Conservation (phyloP, 2,113 vertebrate genomes). For the Callaeas wilsoni region DNA sequence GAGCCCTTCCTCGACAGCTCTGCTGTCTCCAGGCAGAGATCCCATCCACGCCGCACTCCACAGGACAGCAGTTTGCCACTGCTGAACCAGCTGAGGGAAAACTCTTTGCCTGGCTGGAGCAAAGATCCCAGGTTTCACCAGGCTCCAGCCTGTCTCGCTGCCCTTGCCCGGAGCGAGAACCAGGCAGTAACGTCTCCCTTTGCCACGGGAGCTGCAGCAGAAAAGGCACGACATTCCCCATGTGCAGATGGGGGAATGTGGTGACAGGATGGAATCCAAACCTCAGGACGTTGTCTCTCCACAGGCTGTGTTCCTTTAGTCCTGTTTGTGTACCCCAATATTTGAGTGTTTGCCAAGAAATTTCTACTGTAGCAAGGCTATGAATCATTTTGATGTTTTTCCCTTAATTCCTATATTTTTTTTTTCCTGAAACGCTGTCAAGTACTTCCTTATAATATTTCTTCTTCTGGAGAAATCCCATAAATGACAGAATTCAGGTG, state of each 20-base stretch:
- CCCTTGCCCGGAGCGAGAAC: background rate
- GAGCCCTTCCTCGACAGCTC: background rate
- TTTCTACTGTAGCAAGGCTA: too few relatives aligned
- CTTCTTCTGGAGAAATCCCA: background rate
- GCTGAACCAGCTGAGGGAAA: background rate
- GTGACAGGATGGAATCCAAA: background rate
- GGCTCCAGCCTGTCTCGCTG: background rate
- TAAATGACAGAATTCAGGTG: background rate
- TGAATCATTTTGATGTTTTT: background rate
- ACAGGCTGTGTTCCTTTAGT: background rate
- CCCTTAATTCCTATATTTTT: background rate
- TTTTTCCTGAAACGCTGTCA: background rate
- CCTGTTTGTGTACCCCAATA: background rate
- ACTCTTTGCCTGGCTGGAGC: background rate
- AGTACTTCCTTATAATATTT: background rate
- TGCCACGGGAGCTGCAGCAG: background rate
- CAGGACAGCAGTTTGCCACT: background rate
- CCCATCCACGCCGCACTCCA: background rate
- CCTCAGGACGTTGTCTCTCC: background rate
- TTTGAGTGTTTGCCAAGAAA: background rate
- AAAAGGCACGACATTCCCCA: background rate
- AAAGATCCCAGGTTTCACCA: background rate
- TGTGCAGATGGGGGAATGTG: accelerated
- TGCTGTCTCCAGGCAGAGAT: background rate
- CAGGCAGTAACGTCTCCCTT: background rate